These are phyloP conservation scores for Excalfactoria chinensis DNA, from an alignment of 2,113 vertebrate species.

Conservation along the genomic window DNA sequence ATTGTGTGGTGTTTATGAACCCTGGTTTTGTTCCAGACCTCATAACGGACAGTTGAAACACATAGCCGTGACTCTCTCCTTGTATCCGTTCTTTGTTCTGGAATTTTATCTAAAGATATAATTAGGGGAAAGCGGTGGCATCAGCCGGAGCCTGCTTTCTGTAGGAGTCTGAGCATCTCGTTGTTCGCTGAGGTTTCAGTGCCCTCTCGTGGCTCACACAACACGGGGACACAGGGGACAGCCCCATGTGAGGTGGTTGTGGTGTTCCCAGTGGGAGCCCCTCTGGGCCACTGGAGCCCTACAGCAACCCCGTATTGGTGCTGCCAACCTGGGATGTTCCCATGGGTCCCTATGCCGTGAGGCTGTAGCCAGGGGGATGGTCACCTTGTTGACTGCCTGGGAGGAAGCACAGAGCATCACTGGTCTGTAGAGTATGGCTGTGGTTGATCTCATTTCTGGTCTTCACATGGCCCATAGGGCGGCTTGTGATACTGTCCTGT, in stretches of 20 bases:
- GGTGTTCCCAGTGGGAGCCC: not conserved
- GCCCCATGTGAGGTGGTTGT: not conserved
- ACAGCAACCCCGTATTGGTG: rapidly evolving
- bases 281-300: rapidly evolving
- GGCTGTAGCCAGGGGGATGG: rapidly evolving
- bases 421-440: rapidly evolving
- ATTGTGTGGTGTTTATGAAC: not conserved
- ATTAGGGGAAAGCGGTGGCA: conserved; percentile 20
- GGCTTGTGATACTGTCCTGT: rapidly evolving
- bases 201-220: conserved; percentile 68
- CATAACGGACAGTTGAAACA: not conserved
- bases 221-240: not conserved
- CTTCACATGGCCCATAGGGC: rapidly evolving
- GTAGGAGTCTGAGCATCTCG: not conserved
- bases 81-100: conserved; percentile 46
- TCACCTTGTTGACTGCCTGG: rapidly evolving
- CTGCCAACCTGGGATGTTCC: rapidly evolving
- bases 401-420: rapidly evolving
- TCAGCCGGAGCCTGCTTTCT: not conserved
- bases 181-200: conserved; percentile 20
- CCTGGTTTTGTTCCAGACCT: conserved; percentile 3
- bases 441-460: not conserved
- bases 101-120: conserved; percentile 23
- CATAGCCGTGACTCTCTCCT: not conserved
- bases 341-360: rapidly evolving